Conservation (phyloP, 1,140 invertebrate genomes). For the Zaprionus kolodkinae region DNA sequence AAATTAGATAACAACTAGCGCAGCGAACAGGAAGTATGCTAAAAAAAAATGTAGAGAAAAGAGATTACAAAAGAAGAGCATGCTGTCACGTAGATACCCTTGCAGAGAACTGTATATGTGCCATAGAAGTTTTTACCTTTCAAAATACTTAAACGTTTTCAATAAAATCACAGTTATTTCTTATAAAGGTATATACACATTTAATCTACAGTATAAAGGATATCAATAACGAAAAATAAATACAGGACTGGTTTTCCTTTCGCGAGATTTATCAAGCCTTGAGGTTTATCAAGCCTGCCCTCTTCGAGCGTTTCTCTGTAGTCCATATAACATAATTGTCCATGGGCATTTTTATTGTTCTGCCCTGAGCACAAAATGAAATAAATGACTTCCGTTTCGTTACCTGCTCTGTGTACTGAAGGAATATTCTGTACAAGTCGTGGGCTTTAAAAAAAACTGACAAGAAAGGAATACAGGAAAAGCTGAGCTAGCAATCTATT, state of each 20-base stretch:
- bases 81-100: neutral
- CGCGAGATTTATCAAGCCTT: too few species aligned
- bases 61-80: conserved; percentile 27
- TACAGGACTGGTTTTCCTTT: too few species aligned
- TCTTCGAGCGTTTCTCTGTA: neutral
- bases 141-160: too few species aligned
- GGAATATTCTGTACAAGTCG: conserved; percentile 34
- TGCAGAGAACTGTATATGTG: neutral
- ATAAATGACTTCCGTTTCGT: conserved; percentile 70
- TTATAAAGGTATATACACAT: too few species aligned
- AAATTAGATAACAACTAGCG: conserved; percentile 73
- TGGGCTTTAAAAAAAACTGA: neutral
- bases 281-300: too few species aligned
- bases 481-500: too few species aligned
- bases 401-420: conserved; percentile 1
- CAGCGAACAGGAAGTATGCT: conserved; percentile 35
- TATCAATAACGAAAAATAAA: too few species aligned
- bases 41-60: conserved; percentile 23
- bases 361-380: conserved; percentile 40
- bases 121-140: too few species aligned
- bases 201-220: too few species aligned
- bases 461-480: neutral
- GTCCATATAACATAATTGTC: conserved; percentile 50
- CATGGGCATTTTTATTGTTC: conserved; percentile 63
- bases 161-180: too few species aligned